phyloP scores from a whole-genome alignment of 1,140 invertebrate species.

The Alviniconcha marisindica region DNA sequence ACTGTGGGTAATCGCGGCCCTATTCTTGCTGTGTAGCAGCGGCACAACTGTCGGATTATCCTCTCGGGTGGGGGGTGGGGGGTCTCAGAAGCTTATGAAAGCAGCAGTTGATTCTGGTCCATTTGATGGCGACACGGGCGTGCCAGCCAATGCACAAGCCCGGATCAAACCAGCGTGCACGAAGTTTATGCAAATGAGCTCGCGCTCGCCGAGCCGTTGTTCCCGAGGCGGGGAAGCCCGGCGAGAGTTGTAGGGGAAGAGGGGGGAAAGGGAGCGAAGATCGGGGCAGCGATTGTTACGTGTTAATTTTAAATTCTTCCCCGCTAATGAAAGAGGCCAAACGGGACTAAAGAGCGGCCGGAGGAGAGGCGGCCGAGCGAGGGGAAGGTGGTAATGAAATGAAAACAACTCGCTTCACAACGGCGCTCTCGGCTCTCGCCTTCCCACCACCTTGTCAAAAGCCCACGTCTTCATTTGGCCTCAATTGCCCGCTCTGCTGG shows the following conservation, averaged over 20 bases:
- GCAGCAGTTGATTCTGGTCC: neutral
- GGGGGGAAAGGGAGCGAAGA: neutral
- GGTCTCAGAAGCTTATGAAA: neutral
- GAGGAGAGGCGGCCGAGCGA: slow-evolving; percentile 19
- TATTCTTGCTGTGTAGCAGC: too few species aligned
- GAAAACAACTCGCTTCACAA: slow-evolving; percentile 23
- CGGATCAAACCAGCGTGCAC: neutral
- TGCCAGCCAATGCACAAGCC: slow-evolving; percentile 26
- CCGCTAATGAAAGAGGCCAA: slow-evolving; percentile 23
- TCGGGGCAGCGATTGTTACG: slow-evolving; percentile 17
- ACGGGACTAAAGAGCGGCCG: neutral
- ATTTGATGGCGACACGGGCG: neutral
- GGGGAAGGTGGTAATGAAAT: slow-evolving; percentile 34
- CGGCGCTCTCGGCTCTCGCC: neutral
- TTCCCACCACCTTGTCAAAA: slow-evolving; percentile 28
- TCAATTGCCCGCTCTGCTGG: slow-evolving; percentile 4
- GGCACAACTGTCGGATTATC: neutral
- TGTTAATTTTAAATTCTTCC: slow-evolving; percentile 28
- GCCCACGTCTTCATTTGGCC: neutral
- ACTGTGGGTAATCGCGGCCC: too few species aligned
- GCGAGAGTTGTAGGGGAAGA: neutral
- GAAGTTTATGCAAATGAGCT: neutral
- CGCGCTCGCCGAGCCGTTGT: neutral
- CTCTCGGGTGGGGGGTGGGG: neutral
- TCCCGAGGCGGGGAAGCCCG: neutral